phyloP scores from a whole-genome alignment of 2,113 vertebrate species.

The Sander vitreus region DNA sequence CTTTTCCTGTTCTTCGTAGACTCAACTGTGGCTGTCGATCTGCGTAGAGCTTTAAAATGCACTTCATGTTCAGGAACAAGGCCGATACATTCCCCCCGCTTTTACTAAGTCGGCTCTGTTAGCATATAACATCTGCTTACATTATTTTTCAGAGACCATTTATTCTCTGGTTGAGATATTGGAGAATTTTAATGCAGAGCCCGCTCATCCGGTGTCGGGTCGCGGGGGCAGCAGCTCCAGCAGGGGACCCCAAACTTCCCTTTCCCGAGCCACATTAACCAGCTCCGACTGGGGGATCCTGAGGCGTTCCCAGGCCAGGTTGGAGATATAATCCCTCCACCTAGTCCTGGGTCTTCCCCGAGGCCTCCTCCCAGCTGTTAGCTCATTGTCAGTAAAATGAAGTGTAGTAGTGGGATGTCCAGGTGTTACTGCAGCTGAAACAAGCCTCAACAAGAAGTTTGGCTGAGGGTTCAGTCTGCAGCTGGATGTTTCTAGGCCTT shows the following conservation, averaged over 20 bases:
- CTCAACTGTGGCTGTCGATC: not conserved
- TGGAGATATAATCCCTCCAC: too few species aligned
- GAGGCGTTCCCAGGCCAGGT: too few species aligned
- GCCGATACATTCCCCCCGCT: too few species aligned
- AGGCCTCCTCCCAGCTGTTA: not conserved
- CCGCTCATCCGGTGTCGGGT: too few species aligned
- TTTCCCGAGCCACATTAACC: too few species aligned
- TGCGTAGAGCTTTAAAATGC: not conserved
- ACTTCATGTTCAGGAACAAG: not conserved
- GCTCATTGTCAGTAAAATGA: not conserved
- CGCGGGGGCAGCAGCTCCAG: too few species aligned
- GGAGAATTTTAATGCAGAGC: not conserved
- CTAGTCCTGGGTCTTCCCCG: too few species aligned
- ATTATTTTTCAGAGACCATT: too few species aligned
- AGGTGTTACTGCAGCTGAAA: slow-evolving; percentile 12
- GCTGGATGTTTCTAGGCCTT: not conserved
- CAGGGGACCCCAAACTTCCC: too few species aligned
- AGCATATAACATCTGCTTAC: too few species aligned
- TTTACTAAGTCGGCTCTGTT: too few species aligned
- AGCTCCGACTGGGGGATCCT: too few species aligned
- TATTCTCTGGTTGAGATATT: not conserved
- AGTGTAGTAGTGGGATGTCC: not conserved
- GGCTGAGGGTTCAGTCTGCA: slow-evolving; percentile 4
- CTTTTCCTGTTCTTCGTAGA: not conserved
- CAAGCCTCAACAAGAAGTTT: slow-evolving; percentile 47